These are phyloP conservation scores for Alligator sinensis DNA, from an alignment of 2,113 vertebrate genomes.

Conservation along the genomic window DNA sequence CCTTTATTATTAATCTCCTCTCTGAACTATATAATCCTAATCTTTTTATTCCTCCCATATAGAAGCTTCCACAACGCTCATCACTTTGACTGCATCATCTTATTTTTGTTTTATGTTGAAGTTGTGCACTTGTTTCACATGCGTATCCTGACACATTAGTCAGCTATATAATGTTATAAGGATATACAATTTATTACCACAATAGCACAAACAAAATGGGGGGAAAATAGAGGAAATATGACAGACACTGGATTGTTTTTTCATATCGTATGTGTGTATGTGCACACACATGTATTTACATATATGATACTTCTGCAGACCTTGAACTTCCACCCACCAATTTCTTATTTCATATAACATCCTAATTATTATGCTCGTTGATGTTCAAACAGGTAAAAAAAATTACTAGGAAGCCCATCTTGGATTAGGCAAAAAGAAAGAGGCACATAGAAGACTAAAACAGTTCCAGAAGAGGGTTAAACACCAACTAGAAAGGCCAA, in stretches of 20 bases:
- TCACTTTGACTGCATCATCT: not conserved
- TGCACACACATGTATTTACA: not conserved
- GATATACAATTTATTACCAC: not conserved
- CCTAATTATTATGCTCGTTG: not conserved
- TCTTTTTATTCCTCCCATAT: not conserved
- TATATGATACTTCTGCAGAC: conserved; percentile 6
- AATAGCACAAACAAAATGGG: not conserved
- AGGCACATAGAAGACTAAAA: not conserved
- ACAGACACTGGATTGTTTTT: not conserved
- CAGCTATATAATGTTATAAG: not conserved
- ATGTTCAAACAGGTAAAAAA: not conserved
- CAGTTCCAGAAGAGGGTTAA: not conserved
- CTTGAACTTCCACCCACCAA: not conserved
- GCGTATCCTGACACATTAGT: not conserved
- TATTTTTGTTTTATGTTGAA: conserved; percentile 3
- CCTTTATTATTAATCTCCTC: conserved; percentile 18
- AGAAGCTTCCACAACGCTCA: not conserved
- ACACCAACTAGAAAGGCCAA: not conserved
- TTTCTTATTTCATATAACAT: not conserved
- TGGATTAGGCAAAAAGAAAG: not conserved
- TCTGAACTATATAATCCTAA: conserved; percentile 15
- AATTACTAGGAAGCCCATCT: conserved; percentile 16
- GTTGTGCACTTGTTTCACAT: not conserved
- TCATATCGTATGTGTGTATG: not conserved
- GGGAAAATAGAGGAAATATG: not conserved